Evolutionary conservation across 2,888 invertebrate species (phyloP), one percentile per base, ranked within the genome.

Genomic region (Notocelia uddmanniana): DNA sequence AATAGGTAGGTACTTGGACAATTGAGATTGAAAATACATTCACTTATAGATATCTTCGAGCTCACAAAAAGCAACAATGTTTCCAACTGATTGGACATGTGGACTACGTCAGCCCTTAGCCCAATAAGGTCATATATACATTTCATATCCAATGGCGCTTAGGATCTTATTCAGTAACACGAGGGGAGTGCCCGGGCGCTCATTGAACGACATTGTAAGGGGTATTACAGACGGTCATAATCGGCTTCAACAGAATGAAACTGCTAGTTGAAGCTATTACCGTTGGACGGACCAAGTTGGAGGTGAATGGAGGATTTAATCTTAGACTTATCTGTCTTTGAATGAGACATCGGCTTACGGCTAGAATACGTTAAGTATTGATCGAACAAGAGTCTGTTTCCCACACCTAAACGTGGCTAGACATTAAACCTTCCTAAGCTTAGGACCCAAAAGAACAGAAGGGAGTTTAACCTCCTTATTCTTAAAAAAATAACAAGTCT

Each of bases 191-290:
- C 50, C 34, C 55, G 50, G 52, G 54, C 34, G 63, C 63, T 79
- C 81, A 83, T 83, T 83, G 78, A 74, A 80, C 76, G 80, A 76
- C 80, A 77, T 78, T 79, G 81, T 80, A 76, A 74, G 75, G 78
- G 54, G 74, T 66, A 76, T 77, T 73, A 74, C 75, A 74, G 79
- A 75, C 81, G 78, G 77, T 80, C 79, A 79, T 82, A 84, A 85
- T 84, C 83, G 83, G 81, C 81, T 84, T 80, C 78, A 77, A 80
- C 80, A 80, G 81, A 82, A 85, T 83, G 82, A 80, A 83, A 85
- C 79, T 83, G 74, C 68, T 74, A 74, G 79, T 79, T 81, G 79
- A 79, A 76, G 80, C 79, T 82, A 83, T 81, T 83, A 81, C 79
- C 75, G 15, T 21, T 18, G 37, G 13, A 26, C 31, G 11, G n/a